Percentiles rank a stretch among this genome's conserved stretches.
These are phyloP conservation scores for Puffinus mauretanicus DNA, from an alignment of 2,113 vertebrate species.

Conservation along the genomic window DNA sequence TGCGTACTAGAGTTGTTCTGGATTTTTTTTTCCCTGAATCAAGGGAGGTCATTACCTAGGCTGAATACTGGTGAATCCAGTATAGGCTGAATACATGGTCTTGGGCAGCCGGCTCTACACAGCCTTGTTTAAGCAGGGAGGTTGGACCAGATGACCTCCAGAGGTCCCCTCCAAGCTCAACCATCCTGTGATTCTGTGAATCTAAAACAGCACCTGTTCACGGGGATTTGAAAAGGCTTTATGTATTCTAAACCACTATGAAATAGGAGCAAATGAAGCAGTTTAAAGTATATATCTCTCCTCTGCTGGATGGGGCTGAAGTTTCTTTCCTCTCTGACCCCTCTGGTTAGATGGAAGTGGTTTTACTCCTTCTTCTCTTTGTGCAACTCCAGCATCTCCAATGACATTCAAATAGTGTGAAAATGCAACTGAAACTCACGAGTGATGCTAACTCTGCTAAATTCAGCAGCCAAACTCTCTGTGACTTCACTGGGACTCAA, in stretches of 20 bases:
- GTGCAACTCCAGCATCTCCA: background rate
- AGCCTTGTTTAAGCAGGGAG: background rate
- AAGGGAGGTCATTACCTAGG: background rate
- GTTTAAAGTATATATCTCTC: background rate
- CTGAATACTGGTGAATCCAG: background rate
- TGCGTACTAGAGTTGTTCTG: background rate
- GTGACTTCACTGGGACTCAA: background rate
- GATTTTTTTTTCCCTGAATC: background rate
- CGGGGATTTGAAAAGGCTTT: background rate
- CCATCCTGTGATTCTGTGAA: background rate
- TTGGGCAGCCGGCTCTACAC: background rate
- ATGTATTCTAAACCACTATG: background rate
- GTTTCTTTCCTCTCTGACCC: background rate
- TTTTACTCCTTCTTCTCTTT: background rate
- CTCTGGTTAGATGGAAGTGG: background rate
- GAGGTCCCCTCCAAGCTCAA: background rate
- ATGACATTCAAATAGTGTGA: background rate
- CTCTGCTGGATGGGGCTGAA: background rate
- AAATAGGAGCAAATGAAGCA: background rate
- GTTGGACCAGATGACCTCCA: background rate
- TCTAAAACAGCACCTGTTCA: background rate
- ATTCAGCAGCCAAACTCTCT: background rate
- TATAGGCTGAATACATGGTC: background rate
- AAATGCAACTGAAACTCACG: background rate
- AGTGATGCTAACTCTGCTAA: background rate